A percentile compares a stretch with the other conserved stretches of the same genome.
These are phyloP conservation scores for Acronicta psi DNA, from an alignment of 2,888 invertebrate genomes.

Conservation along the genomic window DNA sequence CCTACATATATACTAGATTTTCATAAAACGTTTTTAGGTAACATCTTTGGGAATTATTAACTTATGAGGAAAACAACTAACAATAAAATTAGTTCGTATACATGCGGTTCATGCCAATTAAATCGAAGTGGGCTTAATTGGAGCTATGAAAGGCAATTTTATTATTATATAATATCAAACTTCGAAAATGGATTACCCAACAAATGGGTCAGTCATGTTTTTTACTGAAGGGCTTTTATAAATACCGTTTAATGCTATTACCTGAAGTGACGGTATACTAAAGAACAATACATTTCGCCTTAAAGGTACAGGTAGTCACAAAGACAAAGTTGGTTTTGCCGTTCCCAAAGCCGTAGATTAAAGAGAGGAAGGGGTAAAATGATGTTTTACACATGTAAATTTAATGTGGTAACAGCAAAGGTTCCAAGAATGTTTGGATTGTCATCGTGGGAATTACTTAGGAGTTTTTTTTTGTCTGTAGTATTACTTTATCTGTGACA, in stretches of 20 bases:
- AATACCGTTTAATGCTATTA: slow-evolving; percentile 40
- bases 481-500: slow-evolving; percentile 5
- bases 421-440: slow-evolving; percentile 46
- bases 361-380: slow-evolving; percentile 17
- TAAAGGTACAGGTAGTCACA: slow-evolving; percentile 46
- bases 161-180: slow-evolving; percentile 21
- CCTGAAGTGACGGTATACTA: slow-evolving; percentile 33
- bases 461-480: slow-evolving; percentile 13
- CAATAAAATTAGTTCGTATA: slow-evolving; percentile 27
- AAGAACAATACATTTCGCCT: slow-evolving; percentile 39
- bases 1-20: too few relatives aligned
- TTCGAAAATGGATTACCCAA: slow-evolving; percentile 18
- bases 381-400: slow-evolving; percentile 30
- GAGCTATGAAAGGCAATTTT: slow-evolving; percentile 16
- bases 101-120: slow-evolving; percentile 24
- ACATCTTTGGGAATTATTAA: too few relatives aligned
- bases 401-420: slow-evolving; percentile 32
- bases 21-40: too few relatives aligned
- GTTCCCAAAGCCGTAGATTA: slow-evolving; percentile 17
- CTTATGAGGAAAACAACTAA: too few relatives aligned
- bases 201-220: slow-evolving; percentile 2
- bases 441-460: slow-evolving; percentile 44
- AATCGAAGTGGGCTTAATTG: slow-evolving; percentile 8
- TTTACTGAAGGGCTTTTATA: slow-evolving; percentile 19
- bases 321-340: slow-evolving; percentile 30